Evolutionary conservation across 2,797 vertebrate genomes (phyloP).

Genomic region (Meriones psammophilus): DNA sequence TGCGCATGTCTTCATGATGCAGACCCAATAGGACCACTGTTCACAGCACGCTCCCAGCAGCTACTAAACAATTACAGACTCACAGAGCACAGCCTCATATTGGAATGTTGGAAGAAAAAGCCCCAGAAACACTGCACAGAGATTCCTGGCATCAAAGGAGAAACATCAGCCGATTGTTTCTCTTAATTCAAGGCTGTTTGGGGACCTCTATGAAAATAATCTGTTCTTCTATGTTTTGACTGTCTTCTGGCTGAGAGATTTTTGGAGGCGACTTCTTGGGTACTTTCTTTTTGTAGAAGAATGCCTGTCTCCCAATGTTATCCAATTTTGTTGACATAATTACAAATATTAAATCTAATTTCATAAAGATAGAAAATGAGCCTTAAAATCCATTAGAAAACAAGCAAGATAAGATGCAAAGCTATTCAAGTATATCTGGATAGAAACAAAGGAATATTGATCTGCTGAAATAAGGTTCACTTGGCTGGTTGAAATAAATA

Average conservation of each 20-base stretch:
- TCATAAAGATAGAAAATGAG: slow-evolving; percentile 63
- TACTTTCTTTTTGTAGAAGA: slow-evolving; percentile 71
- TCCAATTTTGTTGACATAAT: slow-evolving; percentile 72
- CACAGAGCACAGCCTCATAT: slow-evolving; percentile 87
- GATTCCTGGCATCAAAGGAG: slow-evolving; percentile 84
- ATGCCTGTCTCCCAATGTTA: slow-evolving; percentile 72
- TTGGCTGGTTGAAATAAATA: slow-evolving; percentile 22
- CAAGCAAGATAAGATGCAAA: slow-evolving; percentile 47
- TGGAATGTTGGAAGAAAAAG: slow-evolving; percentile 86
- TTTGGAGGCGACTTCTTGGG: slow-evolving; percentile 73
- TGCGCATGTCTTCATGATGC: slow-evolving; percentile 75
- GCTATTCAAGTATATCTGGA: slow-evolving; percentile 27
- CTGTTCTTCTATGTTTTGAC: slow-evolving; percentile 81
- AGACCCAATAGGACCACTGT: slow-evolving; percentile 86
- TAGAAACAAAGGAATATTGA: slow-evolving; percentile 27
- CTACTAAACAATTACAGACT: slow-evolving; percentile 89
- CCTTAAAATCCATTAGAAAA: slow-evolving; percentile 34
- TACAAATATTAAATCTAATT: slow-evolving; percentile 80
- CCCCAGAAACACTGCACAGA: slow-evolving; percentile 86
- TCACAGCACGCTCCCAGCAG: slow-evolving; percentile 87
- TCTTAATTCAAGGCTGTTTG: slow-evolving; percentile 86
- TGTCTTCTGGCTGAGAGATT: slow-evolving; percentile 82
- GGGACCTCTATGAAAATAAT: slow-evolving; percentile 83
- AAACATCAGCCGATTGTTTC: slow-evolving; percentile 88
- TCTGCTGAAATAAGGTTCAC: slow-evolving; percentile 53